Conservation (phyloP, 2,888 invertebrate genomes). For the Ophonus ardosiacus region DNA sequence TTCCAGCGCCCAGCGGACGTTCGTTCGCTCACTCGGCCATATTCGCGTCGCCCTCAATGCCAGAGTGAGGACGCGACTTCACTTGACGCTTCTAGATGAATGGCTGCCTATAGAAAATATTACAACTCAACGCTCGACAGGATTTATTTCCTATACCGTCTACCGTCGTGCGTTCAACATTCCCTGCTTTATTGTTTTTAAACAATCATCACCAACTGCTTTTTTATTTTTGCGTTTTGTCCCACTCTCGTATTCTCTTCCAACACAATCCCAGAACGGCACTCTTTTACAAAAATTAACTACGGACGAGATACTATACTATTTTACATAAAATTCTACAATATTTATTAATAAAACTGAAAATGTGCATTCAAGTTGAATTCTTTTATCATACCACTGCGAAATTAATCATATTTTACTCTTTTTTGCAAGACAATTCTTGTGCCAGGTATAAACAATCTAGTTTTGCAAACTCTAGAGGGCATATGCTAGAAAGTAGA, state of each 20-base stretch:
- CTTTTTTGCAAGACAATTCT: too few relatives aligned
- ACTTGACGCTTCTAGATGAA: conserved; percentile 45
- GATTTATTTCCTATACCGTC: conserved; percentile 18
- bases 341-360: too few relatives aligned
- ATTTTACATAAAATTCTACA: not conserved
- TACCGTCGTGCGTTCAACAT: conserved; percentile 4
- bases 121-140: conserved; percentile 38
- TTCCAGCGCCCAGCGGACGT: not conserved
- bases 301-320: not conserved
- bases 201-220: conserved; percentile 41
- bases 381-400: too few relatives aligned
- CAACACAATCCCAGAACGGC: not conserved
- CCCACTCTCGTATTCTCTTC: conserved; percentile 3
- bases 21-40: not conserved
- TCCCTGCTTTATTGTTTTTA: conserved; percentile 47
- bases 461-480: too few relatives aligned
- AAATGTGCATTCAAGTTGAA: too few relatives aligned
- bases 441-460: too few relatives aligned
- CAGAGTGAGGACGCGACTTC: conserved; percentile 35
- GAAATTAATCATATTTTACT: too few relatives aligned
- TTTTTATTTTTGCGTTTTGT: conserved; percentile 24
- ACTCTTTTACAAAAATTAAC: not conserved
- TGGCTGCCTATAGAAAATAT: conserved; percentile 35
- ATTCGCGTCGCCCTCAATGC: not conserved
- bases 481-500: too few relatives aligned